A percentile compares a stretch with the other conserved stretches of the same genome.
These are phyloP conservation scores for Psix sp. DNA, from an alignment of 1,140 invertebrate genomes.

Conservation along the genomic window DNA sequence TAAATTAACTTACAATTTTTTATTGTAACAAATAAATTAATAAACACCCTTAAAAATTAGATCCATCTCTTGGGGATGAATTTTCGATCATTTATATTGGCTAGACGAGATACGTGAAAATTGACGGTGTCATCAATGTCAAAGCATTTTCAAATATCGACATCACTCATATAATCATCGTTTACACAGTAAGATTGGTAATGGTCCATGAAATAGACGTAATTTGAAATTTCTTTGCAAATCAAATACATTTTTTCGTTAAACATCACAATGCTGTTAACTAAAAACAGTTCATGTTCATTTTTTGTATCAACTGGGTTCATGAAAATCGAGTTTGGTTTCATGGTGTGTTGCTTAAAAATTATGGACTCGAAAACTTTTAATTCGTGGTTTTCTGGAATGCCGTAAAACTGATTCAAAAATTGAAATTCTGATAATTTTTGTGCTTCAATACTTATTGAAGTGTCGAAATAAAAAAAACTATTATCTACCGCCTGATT, in stretches of 20 bases:
- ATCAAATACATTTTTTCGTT: neutral
- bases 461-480: neutral
- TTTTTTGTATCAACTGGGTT: neutral
- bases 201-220: neutral
- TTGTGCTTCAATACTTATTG: neutral
- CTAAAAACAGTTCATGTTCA: conserved; percentile 1
- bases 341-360: neutral
- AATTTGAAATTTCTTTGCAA: neutral
- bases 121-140: neutral
- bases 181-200: neutral
- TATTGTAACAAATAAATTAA: neutral
- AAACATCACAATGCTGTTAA: neutral
- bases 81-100: neutral
- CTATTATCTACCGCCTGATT: neutral
- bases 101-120: neutral
- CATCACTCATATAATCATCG: neutral
- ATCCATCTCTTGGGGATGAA: conserved; percentile 4
- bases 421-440: conserved; percentile 1
- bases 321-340: neutral
- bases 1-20: neutral
- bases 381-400: neutral
- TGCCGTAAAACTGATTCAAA: neutral
- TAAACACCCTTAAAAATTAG: neutral
- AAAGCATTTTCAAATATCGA: neutral
- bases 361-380: neutral